phyloP scores from a whole-genome alignment of 2,888 invertebrate species.

The Acrobasis suavella region DNA sequence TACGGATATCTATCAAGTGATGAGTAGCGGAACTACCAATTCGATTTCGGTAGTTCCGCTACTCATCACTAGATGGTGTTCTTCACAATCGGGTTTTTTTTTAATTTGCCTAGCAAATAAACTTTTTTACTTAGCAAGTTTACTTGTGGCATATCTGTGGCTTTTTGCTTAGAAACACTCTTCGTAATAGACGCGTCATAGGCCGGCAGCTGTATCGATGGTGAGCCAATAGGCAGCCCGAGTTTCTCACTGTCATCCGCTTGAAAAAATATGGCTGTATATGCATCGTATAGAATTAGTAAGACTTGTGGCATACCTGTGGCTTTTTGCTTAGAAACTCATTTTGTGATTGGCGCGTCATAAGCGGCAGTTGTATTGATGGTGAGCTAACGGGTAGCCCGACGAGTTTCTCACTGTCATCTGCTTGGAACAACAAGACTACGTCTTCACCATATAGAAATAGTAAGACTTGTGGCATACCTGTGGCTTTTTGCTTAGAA shows the following conservation, averaged over 20 bases:
- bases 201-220: conserved; percentile 74
- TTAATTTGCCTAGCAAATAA: too few relatives aligned
- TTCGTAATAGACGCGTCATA: conserved; percentile 62
- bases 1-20: too few relatives aligned
- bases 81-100: too few relatives aligned
- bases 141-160: conserved; percentile 76
- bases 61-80: too few relatives aligned
- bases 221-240: conserved; percentile 74
- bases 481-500: conserved; percentile 85
- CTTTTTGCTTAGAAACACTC: conserved; percentile 82
- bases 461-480: conserved; percentile 51
- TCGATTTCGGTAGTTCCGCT: too few relatives aligned
- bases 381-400: conserved; percentile 75
- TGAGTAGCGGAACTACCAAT: too few relatives aligned
- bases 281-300: too few relatives aligned
- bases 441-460: conserved; percentile 75
- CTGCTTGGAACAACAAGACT: conserved; percentile 79
- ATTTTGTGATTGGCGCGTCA: conserved; percentile 61
- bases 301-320: conserved; percentile 74
- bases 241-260: conserved; percentile 77
- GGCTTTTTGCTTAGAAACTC: conserved; percentile 83
- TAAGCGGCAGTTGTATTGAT: conserved; percentile 72
- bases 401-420: conserved; percentile 70
- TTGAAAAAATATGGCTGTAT: too few relatives aligned
- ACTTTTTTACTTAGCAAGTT: too few relatives aligned